Percentiles rank a stretch among this genome's conserved stretches.
These are phyloP conservation scores for Hylaeus anthracinus DNA, from an alignment of 1,140 invertebrate species.

Conservation along the genomic window DNA sequence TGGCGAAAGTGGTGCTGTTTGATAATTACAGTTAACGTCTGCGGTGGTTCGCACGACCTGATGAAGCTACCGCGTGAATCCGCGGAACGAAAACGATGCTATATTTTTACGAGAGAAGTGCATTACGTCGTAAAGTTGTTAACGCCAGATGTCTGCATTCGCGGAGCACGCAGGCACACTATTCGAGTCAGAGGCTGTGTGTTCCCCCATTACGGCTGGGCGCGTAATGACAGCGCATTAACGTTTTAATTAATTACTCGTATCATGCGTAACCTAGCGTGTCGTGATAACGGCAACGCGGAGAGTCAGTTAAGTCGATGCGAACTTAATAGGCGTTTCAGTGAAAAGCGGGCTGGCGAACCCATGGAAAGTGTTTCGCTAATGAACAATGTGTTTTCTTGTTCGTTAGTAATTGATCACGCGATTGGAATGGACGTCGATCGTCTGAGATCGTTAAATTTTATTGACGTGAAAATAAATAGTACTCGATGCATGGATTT, in stretches of 20 bases:
- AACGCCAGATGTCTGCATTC: not conserved
- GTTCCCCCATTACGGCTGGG: not conserved
- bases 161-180: not conserved
- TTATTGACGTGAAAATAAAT: no score
- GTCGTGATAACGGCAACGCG: not conserved
- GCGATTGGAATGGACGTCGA: not conserved
- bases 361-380: not conserved
- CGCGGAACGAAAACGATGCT: not conserved
- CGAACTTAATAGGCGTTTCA: not conserved
- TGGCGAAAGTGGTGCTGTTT: no score
- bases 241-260: constrained; percentile 26
- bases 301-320: not conserved
- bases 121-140: constrained; percentile 1
- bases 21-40: no score
- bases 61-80: not conserved
- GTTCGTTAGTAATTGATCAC: not conserved
- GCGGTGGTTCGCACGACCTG: not conserved
- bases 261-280: constrained; percentile 3
- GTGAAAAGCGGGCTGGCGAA: not conserved
- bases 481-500: no score
- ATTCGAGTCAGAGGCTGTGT: not conserved
- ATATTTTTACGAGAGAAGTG: not conserved
- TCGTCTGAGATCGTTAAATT: not conserved
- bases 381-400: not conserved
- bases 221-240: constrained; percentile 11